phyloP scores from a whole-genome alignment of 2,888 invertebrate species.

The Apocheima hispidaria region DNA sequence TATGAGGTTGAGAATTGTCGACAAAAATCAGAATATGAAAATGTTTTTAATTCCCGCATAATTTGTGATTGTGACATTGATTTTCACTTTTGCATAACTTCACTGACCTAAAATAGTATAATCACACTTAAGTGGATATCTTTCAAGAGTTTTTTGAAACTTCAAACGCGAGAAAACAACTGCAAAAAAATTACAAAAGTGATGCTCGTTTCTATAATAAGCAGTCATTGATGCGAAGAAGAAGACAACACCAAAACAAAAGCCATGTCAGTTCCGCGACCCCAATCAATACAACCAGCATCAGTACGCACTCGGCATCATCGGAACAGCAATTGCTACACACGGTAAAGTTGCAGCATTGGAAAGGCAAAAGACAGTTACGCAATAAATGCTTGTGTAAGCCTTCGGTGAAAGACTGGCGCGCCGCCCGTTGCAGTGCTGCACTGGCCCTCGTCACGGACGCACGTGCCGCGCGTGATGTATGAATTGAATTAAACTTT shows the following conservation, averaged over 20 bases:
- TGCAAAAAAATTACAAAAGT: not conserved
- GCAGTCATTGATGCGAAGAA: not conserved
- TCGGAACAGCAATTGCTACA: conserved; percentile 63
- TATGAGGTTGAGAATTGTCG: too few species aligned
- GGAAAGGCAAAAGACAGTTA: conserved; percentile 77
- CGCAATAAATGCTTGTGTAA: conserved; percentile 77
- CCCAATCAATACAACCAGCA: conserved; percentile 5
- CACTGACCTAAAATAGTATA: too few species aligned
- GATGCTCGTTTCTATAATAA: not conserved
- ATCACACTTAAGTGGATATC: too few species aligned
- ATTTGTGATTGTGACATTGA: too few species aligned
- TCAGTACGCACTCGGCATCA: conserved; percentile 42
- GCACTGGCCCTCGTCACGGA: conserved; percentile 65
- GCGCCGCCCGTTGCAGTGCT: conserved; percentile 67
- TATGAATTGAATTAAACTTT: conserved; percentile 30
- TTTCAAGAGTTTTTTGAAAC: too few species aligned
- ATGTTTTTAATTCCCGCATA: too few species aligned
- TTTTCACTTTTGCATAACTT: too few species aligned
- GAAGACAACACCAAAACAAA: conserved; percentile 15
- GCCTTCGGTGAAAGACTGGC: conserved; percentile 74
- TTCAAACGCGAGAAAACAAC: too few species aligned
- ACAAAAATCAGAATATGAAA: too few species aligned
- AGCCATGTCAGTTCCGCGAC: conserved; percentile 10
- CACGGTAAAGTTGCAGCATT: conserved; percentile 61
- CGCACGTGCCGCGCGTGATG: conserved; percentile 54